Evolutionary conservation across 2,797 vertebrate genomes (phyloP).

Genomic region (Fringilla coelebs): DNA sequence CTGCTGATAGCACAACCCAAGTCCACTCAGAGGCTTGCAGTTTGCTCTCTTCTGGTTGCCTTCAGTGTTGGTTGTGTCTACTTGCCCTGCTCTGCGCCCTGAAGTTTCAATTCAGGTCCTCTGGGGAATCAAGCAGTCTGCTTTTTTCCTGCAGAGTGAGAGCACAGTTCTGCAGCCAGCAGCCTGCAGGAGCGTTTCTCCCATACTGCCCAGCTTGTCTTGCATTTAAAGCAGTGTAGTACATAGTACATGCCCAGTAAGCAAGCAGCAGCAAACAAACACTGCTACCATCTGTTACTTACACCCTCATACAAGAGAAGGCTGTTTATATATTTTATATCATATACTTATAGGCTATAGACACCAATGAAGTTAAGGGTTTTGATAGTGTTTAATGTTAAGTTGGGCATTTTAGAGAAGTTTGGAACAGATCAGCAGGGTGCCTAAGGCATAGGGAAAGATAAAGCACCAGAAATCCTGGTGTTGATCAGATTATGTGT

Average conservation of each 20-base stretch:
- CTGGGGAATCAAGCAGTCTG: background rate
- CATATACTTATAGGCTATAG: background rate
- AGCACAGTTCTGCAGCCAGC: background rate
- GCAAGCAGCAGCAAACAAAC: background rate
- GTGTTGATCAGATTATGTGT: background rate
- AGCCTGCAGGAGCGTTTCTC: background rate
- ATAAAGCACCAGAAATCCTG: background rate
- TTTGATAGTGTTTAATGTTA: background rate
- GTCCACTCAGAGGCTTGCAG: background rate
- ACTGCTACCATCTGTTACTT: background rate
- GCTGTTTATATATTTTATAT: background rate
- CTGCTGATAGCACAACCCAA: background rate
- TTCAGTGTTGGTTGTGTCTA: background rate
- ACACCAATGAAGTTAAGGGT: background rate
- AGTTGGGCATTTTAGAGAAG: background rate
- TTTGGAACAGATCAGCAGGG: background rate
- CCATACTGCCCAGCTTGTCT: background rate
- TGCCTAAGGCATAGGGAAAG: background rate
- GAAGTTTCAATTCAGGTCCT: background rate
- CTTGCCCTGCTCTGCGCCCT: background rate
- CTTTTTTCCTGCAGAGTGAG: background rate
- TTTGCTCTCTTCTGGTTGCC: background rate
- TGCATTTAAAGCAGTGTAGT: background rate
- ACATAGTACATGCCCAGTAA: background rate
- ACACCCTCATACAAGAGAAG: background rate